These are phyloP conservation scores for Sialia sialis DNA, from an alignment of 2,113 vertebrate genomes.

Conservation along the genomic window DNA sequence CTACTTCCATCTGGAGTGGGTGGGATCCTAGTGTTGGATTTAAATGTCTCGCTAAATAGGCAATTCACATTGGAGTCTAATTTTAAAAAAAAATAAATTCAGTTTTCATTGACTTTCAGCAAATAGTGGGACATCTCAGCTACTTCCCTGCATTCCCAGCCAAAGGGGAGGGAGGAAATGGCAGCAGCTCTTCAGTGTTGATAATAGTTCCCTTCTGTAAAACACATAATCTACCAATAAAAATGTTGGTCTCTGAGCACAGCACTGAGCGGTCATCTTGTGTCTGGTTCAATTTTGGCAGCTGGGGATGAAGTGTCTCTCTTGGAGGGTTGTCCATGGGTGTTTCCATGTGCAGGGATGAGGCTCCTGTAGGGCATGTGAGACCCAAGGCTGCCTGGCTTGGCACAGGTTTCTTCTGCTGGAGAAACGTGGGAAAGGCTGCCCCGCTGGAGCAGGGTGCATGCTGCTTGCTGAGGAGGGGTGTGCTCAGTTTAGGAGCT, in stretches of 20 bases:
- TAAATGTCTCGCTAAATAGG: neutral
- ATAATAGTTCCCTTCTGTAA: neutral
- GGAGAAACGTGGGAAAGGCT: neutral
- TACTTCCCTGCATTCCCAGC: neutral
- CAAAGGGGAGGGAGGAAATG: neutral
- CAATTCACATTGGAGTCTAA: neutral
- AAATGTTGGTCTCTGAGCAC: neutral
- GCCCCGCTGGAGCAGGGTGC: fast-evolving
- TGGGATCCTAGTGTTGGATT: fast-evolving
- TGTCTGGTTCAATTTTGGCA: neutral
- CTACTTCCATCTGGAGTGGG: neutral
- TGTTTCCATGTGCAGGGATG: fast-evolving
- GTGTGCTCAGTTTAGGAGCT: neutral
- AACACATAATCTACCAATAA: neutral
- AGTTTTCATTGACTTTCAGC: neutral
- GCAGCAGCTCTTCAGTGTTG: neutral
- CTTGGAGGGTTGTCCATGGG: too few relatives aligned
- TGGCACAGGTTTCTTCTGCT: neutral
- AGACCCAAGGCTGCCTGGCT: neutral
- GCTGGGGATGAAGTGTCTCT: neutral
- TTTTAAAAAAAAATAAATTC: neutral
- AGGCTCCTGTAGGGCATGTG: neutral
- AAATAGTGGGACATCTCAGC: neutral
- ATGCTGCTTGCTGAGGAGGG: neutral
- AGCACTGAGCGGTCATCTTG: neutral